Evolutionary conservation across 2,113 vertebrate genomes (phyloP).

Genomic region (Fregata magnificens): DNA sequence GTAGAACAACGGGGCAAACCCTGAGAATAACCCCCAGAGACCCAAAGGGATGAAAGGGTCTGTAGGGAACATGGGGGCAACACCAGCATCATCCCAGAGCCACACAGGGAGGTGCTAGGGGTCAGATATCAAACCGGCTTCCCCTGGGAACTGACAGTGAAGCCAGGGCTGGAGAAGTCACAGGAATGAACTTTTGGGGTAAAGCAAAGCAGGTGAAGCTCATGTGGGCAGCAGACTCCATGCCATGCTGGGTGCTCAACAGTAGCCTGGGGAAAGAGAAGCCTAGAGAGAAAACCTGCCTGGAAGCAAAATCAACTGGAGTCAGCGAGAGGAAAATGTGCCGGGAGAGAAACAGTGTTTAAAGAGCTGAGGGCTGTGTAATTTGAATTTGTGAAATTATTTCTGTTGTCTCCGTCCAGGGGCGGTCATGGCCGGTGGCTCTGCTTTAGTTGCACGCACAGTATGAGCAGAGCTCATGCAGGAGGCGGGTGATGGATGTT

Average conservation of each 20-base stretch:
- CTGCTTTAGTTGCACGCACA: background rate
- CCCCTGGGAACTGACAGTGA: background rate
- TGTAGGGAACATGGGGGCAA: background rate
- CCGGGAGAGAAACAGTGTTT: background rate
- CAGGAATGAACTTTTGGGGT: background rate
- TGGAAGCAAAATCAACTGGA: background rate
- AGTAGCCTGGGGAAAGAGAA: background rate
- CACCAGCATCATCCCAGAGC: background rate
- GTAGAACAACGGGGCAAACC: background rate
- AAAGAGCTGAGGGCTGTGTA: background rate
- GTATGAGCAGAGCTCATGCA: accelerated
- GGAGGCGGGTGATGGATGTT: background rate
- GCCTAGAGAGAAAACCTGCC: background rate
- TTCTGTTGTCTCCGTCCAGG: background rate
- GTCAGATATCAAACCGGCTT: background rate
- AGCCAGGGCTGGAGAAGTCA: background rate
- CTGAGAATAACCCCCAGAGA: background rate
- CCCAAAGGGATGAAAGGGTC: background rate
- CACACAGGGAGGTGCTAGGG: background rate
- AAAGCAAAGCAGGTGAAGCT: background rate
- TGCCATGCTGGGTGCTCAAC: background rate
- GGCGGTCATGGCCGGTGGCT: background rate
- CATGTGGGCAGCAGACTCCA: background rate
- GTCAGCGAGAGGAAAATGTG: background rate
- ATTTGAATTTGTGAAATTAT: background rate